phyloP scores from a whole-genome alignment of 2,888 invertebrate species.

The Hedychridium roseum region DNA sequence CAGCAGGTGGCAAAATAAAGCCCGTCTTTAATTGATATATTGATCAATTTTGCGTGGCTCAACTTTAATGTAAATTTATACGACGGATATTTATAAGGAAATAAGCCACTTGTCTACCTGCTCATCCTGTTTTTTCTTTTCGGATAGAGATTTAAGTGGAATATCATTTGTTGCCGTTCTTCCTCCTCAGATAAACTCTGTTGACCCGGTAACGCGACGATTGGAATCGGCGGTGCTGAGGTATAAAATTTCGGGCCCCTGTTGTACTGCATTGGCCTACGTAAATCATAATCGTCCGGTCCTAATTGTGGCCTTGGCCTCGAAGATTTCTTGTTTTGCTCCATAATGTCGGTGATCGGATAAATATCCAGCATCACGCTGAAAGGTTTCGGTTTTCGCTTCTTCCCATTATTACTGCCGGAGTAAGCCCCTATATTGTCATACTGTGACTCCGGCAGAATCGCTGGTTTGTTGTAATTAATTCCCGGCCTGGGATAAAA shows the following conservation, averaged over 20 bases:
- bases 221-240: conserved; percentile 28
- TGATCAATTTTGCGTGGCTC: too few species aligned
- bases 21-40: too few species aligned
- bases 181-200: conserved; percentile 44
- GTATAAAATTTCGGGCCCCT: conserved; percentile 42
- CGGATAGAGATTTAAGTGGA: conserved; percentile 73
- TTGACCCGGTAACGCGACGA: conserved; percentile 37
- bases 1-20: too few species aligned
- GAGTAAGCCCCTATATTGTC: conserved; percentile 38
- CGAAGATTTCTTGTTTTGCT: conserved; percentile 43
- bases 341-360: conserved; percentile 65
- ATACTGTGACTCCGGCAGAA: conserved; percentile 33
- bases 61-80: too few species aligned
- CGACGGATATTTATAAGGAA: too few species aligned
- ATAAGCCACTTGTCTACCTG: conserved; percentile 52
- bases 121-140: conserved; percentile 61
- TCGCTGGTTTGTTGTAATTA: conserved; percentile 31
- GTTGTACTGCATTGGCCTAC: conserved; percentile 39
- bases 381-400: conserved; percentile 66
- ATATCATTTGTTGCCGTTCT: conserved; percentile 69
- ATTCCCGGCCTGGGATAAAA: conserved; percentile 44
- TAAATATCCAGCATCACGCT: conserved; percentile 74
- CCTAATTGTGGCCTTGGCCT: conserved; percentile 34
- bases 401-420: conserved; percentile 35
- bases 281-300: conserved; percentile 45